Percentiles rank a stretch among this genome's conserved stretches.
phyloP scores from a whole-genome alignment of 2,113 vertebrate species.

The Girardinichthys multiradiatus region DNA sequence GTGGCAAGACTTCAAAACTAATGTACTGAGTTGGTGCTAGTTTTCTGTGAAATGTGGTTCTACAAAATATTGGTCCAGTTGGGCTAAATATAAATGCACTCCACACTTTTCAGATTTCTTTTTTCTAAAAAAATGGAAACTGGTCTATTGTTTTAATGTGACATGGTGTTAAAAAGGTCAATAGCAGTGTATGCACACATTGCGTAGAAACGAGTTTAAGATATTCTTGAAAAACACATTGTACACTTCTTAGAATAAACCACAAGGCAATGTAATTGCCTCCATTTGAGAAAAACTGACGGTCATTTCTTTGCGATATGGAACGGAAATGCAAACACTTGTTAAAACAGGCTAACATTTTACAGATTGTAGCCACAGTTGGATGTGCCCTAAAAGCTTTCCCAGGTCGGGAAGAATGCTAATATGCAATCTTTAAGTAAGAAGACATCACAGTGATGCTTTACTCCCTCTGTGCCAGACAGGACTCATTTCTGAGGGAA shows the following conservation, averaged over 20 bases:
- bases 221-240: neutral
- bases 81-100: neutral
- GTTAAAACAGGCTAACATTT: conserved; percentile 24
- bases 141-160: neutral
- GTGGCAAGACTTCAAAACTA: too few relatives aligned
- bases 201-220: neutral
- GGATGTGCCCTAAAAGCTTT: conserved; percentile 6
- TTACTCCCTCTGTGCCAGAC: conserved; percentile 41
- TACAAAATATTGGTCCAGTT: neutral
- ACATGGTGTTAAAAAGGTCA: neutral
- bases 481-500: conserved; percentile 39
- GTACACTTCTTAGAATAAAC: conserved; percentile 3
- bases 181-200: neutral
- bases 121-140: neutral
- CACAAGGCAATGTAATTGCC: neutral
- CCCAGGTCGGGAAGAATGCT: conserved; percentile 37
- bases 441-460: conserved; percentile 42
- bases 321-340: conserved; percentile 29
- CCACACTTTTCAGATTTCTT: neutral
- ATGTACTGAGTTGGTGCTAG: too few relatives aligned
- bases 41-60: neutral
- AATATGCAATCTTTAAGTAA: conserved; percentile 44
- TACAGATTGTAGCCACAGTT: conserved; percentile 22
- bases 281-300: conserved; percentile 8
- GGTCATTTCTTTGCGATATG: conserved; percentile 10